Evolutionary conservation across 2,797 vertebrate species (phyloP).

Genomic region (Peromyscus melanophrys): DNA sequence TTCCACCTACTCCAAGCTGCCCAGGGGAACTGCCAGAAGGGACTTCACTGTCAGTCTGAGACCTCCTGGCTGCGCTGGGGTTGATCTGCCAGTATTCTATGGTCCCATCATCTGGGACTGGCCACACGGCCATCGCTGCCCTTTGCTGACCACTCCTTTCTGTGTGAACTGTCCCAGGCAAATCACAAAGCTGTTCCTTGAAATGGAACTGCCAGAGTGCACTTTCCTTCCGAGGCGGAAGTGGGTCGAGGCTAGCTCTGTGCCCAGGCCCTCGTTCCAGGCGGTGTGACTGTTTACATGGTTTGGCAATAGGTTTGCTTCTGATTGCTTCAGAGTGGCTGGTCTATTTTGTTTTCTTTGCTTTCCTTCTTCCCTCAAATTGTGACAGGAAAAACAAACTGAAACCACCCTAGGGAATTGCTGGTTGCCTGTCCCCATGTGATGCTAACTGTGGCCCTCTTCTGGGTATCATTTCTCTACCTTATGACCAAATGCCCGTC

Average conservation of each 20-base stretch:
- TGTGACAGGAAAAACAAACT: constrained; percentile 82
- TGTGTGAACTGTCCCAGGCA: constrained; percentile 57
- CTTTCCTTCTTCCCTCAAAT: constrained; percentile 69
- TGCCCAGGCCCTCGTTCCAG: constrained; percentile 86
- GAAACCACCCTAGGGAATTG: constrained; percentile 74
- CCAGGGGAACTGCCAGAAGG: constrained; percentile 25
- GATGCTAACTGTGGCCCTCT: constrained; percentile 86
- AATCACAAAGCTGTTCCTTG: constrained; percentile 42
- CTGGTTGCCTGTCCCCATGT: constrained; percentile 86
- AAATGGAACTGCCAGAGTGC: constrained; percentile 77
- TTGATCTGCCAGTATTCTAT: constrained; percentile 48
- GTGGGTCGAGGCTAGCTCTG: constrained; percentile 75
- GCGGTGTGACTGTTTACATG: constrained; percentile 88
- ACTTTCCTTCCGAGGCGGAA: constrained; percentile 84
- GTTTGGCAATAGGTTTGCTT: constrained; percentile 85
- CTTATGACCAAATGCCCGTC: constrained; percentile 92
- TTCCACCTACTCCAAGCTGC: constrained; percentile 61
- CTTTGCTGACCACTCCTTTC: constrained; percentile 52
- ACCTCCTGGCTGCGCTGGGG: constrained; percentile 49
- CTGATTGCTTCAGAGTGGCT: constrained; percentile 88
- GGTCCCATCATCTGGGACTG: constrained; percentile 52
- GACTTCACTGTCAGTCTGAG: not conserved
- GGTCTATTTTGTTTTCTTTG: constrained; percentile 79
- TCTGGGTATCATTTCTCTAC: constrained; percentile 90
- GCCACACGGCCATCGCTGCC: not conserved